Evolutionary conservation across 92 coral and sea anemone genomes (phyloP).

Genomic region (Epizoanthus fatuus): DNA sequence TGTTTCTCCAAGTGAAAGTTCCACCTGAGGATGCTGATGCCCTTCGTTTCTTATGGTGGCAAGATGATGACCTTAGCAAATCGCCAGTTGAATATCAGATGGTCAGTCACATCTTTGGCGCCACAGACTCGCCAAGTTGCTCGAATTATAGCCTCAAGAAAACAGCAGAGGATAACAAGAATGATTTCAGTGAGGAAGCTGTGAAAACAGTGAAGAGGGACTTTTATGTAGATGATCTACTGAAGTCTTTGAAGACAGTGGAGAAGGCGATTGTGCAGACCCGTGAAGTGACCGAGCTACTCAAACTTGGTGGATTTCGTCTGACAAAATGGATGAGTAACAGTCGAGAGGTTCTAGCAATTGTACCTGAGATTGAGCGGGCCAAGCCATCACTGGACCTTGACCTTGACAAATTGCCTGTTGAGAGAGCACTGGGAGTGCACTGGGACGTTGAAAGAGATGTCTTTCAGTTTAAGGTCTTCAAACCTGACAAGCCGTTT

Average conservation of each 20-base stretch:
- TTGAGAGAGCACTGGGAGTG: slow-evolving; percentile 69
- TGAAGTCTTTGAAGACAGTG: slow-evolving; percentile 66
- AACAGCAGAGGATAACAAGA: slow-evolving; percentile 71
- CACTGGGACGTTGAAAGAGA: slow-evolving; percentile 75
- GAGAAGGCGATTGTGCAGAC: slow-evolving; percentile 52
- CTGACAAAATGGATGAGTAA: slow-evolving; percentile 67
- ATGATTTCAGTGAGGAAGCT: slow-evolving; percentile 55
- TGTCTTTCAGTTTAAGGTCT: slow-evolving; percentile 57
- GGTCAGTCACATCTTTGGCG: slow-evolving; percentile 68
- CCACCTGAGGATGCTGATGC: slow-evolving; percentile 76
- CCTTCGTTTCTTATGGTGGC: slow-evolving; percentile 77
- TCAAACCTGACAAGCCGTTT: slow-evolving; percentile 24
- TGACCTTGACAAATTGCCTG: slow-evolving; percentile 66
- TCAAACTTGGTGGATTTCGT: slow-evolving; percentile 61
- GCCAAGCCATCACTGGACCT: slow-evolving; percentile 58
- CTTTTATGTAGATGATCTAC: slow-evolving; percentile 74
- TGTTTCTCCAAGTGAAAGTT: slow-evolving; percentile 74
- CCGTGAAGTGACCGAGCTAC: slow-evolving; percentile 55
- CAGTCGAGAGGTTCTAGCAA: slow-evolving; percentile 48
- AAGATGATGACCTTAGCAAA: slow-evolving; percentile 45
- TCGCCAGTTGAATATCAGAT: slow-evolving; percentile 59
- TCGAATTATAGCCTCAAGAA: slow-evolving; percentile 66
- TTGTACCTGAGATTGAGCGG: slow-evolving; percentile 50
- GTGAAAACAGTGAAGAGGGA: slow-evolving; percentile 62
- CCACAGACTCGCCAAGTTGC: slow-evolving; percentile 69